Conservation (phyloP, 2,888 invertebrate species). For the Habroteleia sp. region DNA sequence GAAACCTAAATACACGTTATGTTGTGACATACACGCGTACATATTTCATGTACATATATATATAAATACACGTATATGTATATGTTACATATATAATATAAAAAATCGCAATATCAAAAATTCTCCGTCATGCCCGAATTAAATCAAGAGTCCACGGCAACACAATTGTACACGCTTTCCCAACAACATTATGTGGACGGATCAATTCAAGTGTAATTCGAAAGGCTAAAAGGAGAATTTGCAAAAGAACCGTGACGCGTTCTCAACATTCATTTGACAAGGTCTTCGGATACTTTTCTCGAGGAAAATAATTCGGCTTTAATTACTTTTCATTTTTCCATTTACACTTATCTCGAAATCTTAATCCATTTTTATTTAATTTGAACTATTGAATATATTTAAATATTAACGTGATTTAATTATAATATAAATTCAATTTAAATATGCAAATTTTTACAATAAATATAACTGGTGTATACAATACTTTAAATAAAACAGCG, state of each 20-base stretch:
- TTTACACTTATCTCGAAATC: too few relatives aligned
- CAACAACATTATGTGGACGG: constrained; percentile 54
- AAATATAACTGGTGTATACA: too few relatives aligned
- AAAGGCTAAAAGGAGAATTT: constrained; percentile 51
- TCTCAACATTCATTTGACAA: constrained; percentile 47
- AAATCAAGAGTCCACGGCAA: constrained; percentile 53
- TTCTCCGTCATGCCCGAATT: constrained; percentile 44
- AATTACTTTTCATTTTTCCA: too few relatives aligned
- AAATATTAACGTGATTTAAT: too few relatives aligned
- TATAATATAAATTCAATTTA: too few relatives aligned
- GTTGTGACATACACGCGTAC: constrained; percentile 12
- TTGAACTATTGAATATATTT: too few relatives aligned
- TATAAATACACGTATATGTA: constrained; percentile 19
- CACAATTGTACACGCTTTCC: constrained; percentile 42
- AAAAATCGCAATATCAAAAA: constrained; percentile 56
- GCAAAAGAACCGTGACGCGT: constrained; percentile 63
- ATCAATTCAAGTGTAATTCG: constrained; percentile 57
- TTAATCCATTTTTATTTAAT: too few relatives aligned
- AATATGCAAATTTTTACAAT: too few relatives aligned
- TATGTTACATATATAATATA: constrained; percentile 39
- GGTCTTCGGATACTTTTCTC: constrained; percentile 33
- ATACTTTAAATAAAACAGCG: too few relatives aligned
- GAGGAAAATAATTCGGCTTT: constrained; percentile 32
- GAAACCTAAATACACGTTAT: constrained; percentile 26
- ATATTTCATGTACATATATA: constrained; percentile 14